Evolutionary conservation across 2,888 invertebrate species (phyloP), one percentile per base, ranked within the genome.

Genomic region (Melolontha melolontha): DNA sequence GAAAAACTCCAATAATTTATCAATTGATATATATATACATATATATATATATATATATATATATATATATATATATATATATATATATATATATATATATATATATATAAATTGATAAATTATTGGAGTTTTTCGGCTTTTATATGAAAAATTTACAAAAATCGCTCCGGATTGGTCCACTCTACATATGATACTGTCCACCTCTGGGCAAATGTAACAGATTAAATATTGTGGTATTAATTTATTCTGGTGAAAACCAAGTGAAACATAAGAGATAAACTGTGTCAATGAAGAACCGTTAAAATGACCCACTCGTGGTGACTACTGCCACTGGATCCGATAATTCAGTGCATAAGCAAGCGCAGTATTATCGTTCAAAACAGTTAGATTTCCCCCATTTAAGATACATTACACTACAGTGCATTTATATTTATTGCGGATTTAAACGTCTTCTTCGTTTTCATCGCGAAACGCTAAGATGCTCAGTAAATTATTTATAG

Each of bases 241-340:
- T 54, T 39, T 39, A 54, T 39, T 54, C 54, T 34, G 29, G 16
- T 4, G 29, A 59, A 59, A 29, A 59, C 27, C 12, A 27, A 12
- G 51, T 49, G 49, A 49, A 17, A 54, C 39, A 54, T 54, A 54
- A 59, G 55, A 59, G 12, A 59, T 59, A 59, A 59, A 59, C 59
- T 59, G 59, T 59, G 59, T 47, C 59, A 59, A 11, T 29, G 11
- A 59, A 59, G 47, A 57, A 59, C 59, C 59, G 59, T 59, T 59
- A 59, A 59, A 27, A 34, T 47, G 47, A 59, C 59, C 59, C 29
- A 47, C 59, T 59, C 34, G 27, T 6, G 22, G 29, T 29, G 22
- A 29, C 44, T 29, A 8, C 14, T 47, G 47, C 44, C 29, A 27
- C 29, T 34, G 59, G 10, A 44, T 59, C 54, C 39, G 27, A 54